Percentiles rank a stretch among this genome's conserved stretches.
Evolutionary conservation across 2,888 invertebrate species (phyloP).

Genomic region (Platycnemis pennipes): DNA sequence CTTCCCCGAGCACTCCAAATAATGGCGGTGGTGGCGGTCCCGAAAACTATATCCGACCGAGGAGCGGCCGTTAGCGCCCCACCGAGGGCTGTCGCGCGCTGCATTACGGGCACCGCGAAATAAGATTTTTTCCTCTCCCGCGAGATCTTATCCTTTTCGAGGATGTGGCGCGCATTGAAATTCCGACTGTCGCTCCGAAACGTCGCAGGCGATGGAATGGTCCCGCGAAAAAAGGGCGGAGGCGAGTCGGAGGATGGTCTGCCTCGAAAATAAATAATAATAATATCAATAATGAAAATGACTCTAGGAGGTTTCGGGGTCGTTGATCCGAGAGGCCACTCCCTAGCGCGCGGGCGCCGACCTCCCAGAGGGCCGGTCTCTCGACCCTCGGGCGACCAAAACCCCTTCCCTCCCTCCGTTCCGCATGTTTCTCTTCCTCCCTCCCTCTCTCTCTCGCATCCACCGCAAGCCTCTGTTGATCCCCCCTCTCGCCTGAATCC

Average conservation of each 20-base stretch:
- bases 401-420: background rate
- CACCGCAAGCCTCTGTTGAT: background rate
- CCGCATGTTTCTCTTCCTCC: background rate
- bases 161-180: background rate
- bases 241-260: background rate
- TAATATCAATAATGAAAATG: background rate
- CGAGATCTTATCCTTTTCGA: background rate
- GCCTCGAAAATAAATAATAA: constrained; percentile 30
- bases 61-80: background rate
- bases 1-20: background rate
- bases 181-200: background rate
- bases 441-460: background rate
- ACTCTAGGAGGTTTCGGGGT: background rate
- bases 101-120: background rate
- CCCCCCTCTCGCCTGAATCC: background rate
- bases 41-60: background rate
- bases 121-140: background rate
- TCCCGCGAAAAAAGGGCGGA: background rate
- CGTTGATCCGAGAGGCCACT: constrained; percentile 52
- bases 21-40: background rate
- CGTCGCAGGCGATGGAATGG: too few relatives aligned
- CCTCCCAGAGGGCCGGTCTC: constrained; percentile 49
- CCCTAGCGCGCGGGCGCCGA: constrained; percentile 50
- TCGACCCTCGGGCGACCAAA: constrained; percentile 17
- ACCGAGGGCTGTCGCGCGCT: background rate